Evolutionary conservation across 2,797 vertebrate species (phyloP), one percentile per base, ranked within the genome.

Genomic region (Onychomys torridus): DNA sequence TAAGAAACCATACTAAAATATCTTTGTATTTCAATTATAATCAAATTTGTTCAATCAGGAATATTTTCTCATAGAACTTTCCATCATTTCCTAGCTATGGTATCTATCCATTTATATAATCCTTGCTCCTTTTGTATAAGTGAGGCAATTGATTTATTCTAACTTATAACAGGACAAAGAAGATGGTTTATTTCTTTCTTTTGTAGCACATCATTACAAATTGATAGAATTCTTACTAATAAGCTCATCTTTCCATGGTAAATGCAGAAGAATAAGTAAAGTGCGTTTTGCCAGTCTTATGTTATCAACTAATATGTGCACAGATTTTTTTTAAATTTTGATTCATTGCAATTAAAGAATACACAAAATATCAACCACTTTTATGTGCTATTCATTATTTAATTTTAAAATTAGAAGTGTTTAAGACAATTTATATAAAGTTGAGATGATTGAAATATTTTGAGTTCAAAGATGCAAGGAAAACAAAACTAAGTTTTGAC

Each of bases 71-170:
- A 29, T 73, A 17, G 5, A 83, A 61, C 2, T 19, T 90, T 17
- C 19, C 46, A 9, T 77, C 43, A 49, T 29, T 13, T 16, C 14
- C 2, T 17, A 65, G 1, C 7, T 13, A 14, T 73, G 1, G 0
- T 23, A 87, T 10, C 29, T 16, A 65, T 0, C 3, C 5, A 1
- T 6, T 65, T 55, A 11, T 46, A 34, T 43, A 25, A 75, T 63
- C 6, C 5, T 5, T 32, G 43, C 16, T 0, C 13, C 25, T 84
- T 25, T 40, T 55, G 2, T 14, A 63, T 0, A 5, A 1, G 4
- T 10, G 40, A 17, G 0, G 40, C 1, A 25, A 65, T 57, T 91
- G 29, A 67, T 23, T 37, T 94, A 57, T 57, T 77, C 10, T 88
- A 88, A 82, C 27, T 52, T 19, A 55, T 12, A 90, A 63, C 14